These are phyloP conservation scores for Lepus timidus DNA, from an alignment of 2,113 vertebrate species.

Conservation along the genomic window DNA sequence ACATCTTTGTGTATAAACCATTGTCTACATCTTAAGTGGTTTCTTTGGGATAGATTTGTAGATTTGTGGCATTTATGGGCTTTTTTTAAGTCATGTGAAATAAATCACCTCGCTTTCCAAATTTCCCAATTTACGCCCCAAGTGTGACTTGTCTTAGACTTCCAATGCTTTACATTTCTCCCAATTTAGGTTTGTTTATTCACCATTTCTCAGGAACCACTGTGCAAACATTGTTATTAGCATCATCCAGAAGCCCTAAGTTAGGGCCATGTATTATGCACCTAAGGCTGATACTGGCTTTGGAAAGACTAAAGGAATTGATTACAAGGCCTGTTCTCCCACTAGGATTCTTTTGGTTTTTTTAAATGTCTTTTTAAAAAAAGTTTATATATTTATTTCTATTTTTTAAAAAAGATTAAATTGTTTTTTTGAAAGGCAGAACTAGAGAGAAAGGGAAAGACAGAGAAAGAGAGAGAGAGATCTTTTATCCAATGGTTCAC, in stretches of 20 bases:
- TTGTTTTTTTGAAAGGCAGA: too few relatives aligned
- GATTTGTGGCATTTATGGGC: not conserved
- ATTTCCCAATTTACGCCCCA: conserved; percentile 14
- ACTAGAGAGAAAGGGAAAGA: too few relatives aligned
- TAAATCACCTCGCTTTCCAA: conserved; percentile 11
- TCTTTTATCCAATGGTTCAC: too few relatives aligned
- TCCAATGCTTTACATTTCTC: conserved; percentile 14
- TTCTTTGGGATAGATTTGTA: conserved; percentile 23
- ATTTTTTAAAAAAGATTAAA: too few relatives aligned
- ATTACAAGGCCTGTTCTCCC: not conserved
- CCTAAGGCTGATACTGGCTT: not conserved
- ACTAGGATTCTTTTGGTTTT: too few relatives aligned
- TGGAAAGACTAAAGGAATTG: not conserved
- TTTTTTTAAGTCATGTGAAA: conserved; percentile 34
- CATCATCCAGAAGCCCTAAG: not conserved
- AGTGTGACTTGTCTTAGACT: not conserved
- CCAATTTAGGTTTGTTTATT: conserved; percentile 38
- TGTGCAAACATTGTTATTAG: not conserved
- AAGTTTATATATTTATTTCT: too few relatives aligned
- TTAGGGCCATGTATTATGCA: not conserved
- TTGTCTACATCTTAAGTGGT: not conserved
- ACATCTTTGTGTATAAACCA: not conserved
- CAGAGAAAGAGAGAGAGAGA: too few relatives aligned
- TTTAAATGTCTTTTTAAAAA: too few relatives aligned
- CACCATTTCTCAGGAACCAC: not conserved